A percentile compares a stretch with the other conserved stretches of the same genome.
Conservation (phyloP, 1,140 invertebrate genomes). For the Sinella curviseta region DNA sequence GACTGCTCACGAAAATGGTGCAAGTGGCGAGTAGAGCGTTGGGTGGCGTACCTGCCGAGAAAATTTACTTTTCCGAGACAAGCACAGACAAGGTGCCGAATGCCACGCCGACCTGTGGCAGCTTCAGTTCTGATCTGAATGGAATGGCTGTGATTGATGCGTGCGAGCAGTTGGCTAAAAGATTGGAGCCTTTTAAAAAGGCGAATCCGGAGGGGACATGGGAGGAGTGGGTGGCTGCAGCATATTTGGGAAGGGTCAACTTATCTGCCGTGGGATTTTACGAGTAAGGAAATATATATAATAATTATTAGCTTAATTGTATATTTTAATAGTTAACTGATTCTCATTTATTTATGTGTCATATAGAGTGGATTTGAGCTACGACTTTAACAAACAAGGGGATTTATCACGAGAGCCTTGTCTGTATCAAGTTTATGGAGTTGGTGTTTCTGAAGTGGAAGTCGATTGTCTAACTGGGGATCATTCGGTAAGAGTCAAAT, state of each 20-base stretch:
- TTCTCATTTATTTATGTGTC: too few relatives aligned
- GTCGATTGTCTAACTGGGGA: constrained; percentile 85
- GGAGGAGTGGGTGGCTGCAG: constrained; percentile 79
- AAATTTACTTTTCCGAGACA: constrained; percentile 85
- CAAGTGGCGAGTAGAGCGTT: constrained; percentile 78
- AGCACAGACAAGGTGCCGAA: constrained; percentile 94
- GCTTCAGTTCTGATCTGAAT: constrained; percentile 86
- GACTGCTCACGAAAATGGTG: constrained; percentile 91
- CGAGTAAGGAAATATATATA: too few relatives aligned
- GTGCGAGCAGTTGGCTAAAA: constrained; percentile 72
- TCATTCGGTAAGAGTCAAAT: constrained; percentile 73
- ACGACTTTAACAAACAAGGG: constrained; percentile 59
- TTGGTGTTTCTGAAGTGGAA: constrained; percentile 77
- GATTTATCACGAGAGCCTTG: constrained; percentile 71
- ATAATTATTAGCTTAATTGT: too few relatives aligned
- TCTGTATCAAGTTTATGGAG: constrained; percentile 79
- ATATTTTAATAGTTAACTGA: too few relatives aligned
- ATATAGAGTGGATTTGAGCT: background rate
- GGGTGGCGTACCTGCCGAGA: constrained; percentile 66
- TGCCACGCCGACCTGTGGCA: constrained; percentile 86
- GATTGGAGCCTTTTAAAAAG: constrained; percentile 75
- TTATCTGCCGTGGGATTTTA: constrained; percentile 85
- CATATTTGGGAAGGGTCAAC: constrained; percentile 76
- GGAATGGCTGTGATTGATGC: constrained; percentile 88
- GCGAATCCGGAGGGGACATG: constrained; percentile 75